Evolutionary conservation across 2,797 vertebrate genomes (phyloP).

Genomic region (Carduelis carduelis): DNA sequence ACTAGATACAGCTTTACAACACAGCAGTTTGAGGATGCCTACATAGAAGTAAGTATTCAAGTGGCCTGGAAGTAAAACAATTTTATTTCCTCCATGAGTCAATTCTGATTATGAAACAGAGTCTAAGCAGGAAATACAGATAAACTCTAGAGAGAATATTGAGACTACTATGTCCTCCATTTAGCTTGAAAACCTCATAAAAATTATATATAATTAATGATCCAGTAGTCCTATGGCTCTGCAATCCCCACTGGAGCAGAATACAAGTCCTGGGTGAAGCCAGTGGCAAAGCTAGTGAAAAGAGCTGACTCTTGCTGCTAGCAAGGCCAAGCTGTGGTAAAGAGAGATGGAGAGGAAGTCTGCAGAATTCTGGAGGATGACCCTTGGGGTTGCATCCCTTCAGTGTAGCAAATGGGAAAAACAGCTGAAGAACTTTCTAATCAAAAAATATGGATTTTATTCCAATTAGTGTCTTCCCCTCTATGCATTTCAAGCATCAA

Average conservation of each 20-base stretch:
- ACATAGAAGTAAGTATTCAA: background rate
- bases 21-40: background rate
- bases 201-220: background rate
- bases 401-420: background rate
- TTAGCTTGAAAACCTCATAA: background rate
- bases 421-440: background rate
- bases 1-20: background rate
- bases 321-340: background rate
- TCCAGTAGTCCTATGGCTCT: background rate
- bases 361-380: background rate
- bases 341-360: background rate
- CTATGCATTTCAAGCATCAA: background rate
- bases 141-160: background rate
- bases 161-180: background rate
- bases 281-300: background rate
- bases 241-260: background rate
- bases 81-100: background rate
- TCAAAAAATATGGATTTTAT: background rate
- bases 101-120: background rate
- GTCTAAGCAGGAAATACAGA: background rate
- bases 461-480: background rate
- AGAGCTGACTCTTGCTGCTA: background rate
- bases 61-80: background rate
- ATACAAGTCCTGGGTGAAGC: background rate
- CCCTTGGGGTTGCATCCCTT: background rate